Evolutionary conservation across 2,797 vertebrate genomes (phyloP).

Genomic region (Adrianichthys oophorus): DNA sequence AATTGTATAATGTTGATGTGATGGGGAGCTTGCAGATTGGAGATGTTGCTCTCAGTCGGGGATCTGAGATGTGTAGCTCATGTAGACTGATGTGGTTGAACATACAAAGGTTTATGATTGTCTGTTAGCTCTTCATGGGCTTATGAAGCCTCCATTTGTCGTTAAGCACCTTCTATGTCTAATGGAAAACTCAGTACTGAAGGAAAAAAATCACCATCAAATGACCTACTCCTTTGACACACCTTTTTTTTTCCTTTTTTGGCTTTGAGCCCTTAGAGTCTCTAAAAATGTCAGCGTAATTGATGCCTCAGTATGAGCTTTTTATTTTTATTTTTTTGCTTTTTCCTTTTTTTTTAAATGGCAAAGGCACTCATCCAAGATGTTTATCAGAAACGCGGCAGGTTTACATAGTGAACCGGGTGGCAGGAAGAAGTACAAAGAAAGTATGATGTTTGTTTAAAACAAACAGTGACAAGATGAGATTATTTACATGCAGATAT

Average conservation of each 20-base stretch:
- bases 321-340: conserved; percentile 32
- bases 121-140: conserved; percentile 23
- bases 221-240: conserved; percentile 60
- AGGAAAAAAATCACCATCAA: conserved; percentile 67
- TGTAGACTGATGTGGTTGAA: conserved; percentile 16
- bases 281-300: conserved; percentile 74
- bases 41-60: conserved; percentile 7
- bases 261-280: conserved; percentile 62
- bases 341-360: conserved; percentile 40
- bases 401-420: conserved; percentile 40
- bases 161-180: conserved; percentile 53
- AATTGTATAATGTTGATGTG: conserved; percentile 36
- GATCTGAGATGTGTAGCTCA: conserved; percentile 24
- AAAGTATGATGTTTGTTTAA: conserved; percentile 59
- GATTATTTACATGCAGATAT: conserved; percentile 64
- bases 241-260: conserved; percentile 71
- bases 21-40: conserved; percentile 32
- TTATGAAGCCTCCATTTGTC: conserved; percentile 22
- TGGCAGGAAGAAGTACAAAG: conserved; percentile 51
- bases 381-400: conserved; percentile 69
- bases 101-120: conserved; percentile 21
- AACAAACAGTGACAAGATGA: conserved; percentile 59
- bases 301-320: conserved; percentile 71
- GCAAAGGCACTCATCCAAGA: conserved; percentile 59
- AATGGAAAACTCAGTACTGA: conserved; percentile 59